A percentile compares a stretch with the other conserved stretches of the same genome.
phyloP scores from a whole-genome alignment of 1,140 invertebrate species.

The Tetramorium parvispinum region DNA sequence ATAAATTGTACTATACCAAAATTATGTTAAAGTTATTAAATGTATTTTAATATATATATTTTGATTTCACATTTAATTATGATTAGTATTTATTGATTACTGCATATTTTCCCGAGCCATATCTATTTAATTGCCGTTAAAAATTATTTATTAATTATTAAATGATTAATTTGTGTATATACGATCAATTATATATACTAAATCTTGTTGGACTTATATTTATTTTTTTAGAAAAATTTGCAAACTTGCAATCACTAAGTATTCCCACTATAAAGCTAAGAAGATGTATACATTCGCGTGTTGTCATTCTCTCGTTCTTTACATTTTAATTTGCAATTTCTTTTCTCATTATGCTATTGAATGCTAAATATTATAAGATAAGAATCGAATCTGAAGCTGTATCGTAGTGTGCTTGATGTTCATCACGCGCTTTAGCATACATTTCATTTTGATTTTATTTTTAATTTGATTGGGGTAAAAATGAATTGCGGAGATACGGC shows the following conservation, averaged over 20 bases:
- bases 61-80: constrained; percentile 5
- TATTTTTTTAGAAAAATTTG: background rate
- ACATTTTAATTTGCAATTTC: constrained; percentile 12
- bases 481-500: constrained; percentile 27
- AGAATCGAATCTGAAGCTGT: background rate
- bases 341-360: background rate
- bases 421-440: background rate
- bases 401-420: background rate
- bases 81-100: constrained; percentile 16
- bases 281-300: constrained; percentile 17
- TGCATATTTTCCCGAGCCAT: constrained; percentile 10
- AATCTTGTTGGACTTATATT: background rate
- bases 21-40: constrained; percentile 45
- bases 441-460: constrained; percentile 29
- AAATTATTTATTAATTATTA: constrained; percentile 32
- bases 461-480: background rate
- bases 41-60: constrained; percentile 27
- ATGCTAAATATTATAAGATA: background rate
- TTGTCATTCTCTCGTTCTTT: constrained; percentile 2
- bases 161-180: constrained; percentile 23
- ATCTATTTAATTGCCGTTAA: constrained; percentile 14
- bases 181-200: constrained; percentile 1
- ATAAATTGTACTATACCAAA: constrained; percentile 33
- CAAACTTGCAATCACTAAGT: constrained; percentile 19
- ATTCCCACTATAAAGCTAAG: constrained; percentile 4